A percentile compares a stretch with the other conserved stretches of the same genome.
Evolutionary conservation across 2,113 vertebrate species (phyloP).

Genomic region (Rostratula benghalensis): DNA sequence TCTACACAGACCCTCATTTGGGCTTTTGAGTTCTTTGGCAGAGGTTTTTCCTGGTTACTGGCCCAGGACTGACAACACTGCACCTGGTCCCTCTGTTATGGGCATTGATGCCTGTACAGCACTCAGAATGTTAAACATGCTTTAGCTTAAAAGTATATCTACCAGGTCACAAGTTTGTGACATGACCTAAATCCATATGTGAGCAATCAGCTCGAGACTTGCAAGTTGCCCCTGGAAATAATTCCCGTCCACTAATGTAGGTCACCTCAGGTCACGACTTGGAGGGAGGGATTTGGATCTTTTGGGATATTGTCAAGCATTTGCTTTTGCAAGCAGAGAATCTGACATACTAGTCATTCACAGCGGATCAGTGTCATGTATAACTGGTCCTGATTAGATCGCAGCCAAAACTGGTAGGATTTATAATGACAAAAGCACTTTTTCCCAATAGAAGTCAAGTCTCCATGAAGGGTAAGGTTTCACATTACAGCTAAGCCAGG

Average conservation of each 20-base stretch:
- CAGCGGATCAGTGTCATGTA: background rate
- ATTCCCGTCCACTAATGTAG: background rate
- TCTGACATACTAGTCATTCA: background rate
- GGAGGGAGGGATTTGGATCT: background rate
- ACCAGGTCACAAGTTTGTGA: background rate
- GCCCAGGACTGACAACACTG: background rate
- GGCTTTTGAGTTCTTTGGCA: background rate
- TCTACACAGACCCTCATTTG: background rate
- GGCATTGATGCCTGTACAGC: background rate
- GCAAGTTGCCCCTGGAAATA: background rate
- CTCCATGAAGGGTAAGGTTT: background rate
- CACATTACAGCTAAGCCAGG: background rate
- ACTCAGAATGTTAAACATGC: background rate
- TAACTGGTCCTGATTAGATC: background rate
- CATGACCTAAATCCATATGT: rapidly evolving
- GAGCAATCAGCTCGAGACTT: background rate
- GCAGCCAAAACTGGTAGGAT: background rate
- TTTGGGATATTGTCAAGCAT: background rate
- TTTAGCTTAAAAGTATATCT: background rate
- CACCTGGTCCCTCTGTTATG: background rate
- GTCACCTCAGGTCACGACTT: background rate
- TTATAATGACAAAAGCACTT: background rate
- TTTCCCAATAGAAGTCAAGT: background rate
- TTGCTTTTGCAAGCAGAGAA: background rate
- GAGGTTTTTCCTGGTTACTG: background rate